These are phyloP conservation scores for Dromius quadrimaculatus DNA, from an alignment of 2,888 invertebrate genomes.

Conservation along the genomic window DNA sequence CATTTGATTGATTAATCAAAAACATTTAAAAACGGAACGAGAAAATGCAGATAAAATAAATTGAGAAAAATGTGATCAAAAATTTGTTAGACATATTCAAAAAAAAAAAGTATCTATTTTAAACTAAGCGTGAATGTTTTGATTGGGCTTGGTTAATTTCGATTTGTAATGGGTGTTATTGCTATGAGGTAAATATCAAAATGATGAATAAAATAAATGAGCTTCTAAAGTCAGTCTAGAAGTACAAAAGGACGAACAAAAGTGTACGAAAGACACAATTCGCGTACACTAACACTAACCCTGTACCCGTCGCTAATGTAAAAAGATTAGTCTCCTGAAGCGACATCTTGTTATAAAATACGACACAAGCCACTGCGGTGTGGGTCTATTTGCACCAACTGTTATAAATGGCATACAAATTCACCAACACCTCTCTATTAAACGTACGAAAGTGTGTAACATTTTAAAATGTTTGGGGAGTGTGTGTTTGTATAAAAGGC, in stretches of 20 bases:
- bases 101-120: no score
- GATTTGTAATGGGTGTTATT: no score
- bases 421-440: conserved; percentile 46
- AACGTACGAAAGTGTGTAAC: conserved; percentile 19
- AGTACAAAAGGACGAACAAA: conserved; percentile 40
- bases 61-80: no score
- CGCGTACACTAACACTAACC: conserved; percentile 44
- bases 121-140: no score
- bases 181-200: no score
- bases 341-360: conserved; percentile 50
- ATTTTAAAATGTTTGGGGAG: conserved; percentile 15
- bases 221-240: conserved; percentile 20
- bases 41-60: no score
- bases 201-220: no score
- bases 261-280: conserved; percentile 30
- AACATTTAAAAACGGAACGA: no score
- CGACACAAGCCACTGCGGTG: conserved; percentile 48
- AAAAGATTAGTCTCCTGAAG: conserved; percentile 46
- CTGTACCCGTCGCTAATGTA: conserved; percentile 38
- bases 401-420: conserved; percentile 34
- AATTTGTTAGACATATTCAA: no score
- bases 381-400: conserved; percentile 40
- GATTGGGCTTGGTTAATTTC: no score
- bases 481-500: conserved; percentile 21
- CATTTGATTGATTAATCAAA: no score